phyloP scores from a whole-genome alignment of 2,113 vertebrate species.

The Rissa tridactyla region DNA sequence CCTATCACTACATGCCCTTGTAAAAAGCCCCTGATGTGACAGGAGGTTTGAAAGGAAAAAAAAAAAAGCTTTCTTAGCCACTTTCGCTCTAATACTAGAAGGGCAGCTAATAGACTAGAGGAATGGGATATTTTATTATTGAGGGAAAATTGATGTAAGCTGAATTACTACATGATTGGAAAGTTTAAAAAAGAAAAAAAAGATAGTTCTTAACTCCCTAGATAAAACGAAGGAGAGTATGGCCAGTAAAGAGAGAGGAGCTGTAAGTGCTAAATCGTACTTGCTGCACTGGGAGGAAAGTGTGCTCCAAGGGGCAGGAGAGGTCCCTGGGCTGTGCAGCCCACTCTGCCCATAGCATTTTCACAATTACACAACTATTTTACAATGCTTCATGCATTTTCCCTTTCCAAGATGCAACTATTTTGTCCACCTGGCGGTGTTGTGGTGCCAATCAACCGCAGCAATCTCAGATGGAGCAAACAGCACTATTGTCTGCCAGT shows the following conservation, averaged over 20 bases:
- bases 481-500: not conserved
- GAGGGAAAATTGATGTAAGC: not conserved
- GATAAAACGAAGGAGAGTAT: not conserved
- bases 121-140: not conserved
- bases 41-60: not conserved
- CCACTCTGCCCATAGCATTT: fast-evolving
- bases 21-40: too few species aligned
- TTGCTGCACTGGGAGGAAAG: not conserved
- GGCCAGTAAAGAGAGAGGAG: not conserved
- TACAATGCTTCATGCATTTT: not conserved
- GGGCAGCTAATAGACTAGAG: not conserved
- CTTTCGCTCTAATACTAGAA: not conserved
- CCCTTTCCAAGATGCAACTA: not conserved
- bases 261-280: not conserved
- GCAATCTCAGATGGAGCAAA: not conserved
- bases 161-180: not conserved
- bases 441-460: not conserved
- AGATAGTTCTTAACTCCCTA: not conserved
- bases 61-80: not conserved
- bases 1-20: not conserved
- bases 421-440: not conserved
- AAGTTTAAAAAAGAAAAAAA: not conserved
- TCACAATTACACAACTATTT: not conserved
- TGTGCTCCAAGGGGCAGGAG: not conserved
- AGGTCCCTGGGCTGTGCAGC: not conserved